These are phyloP conservation scores for Solenodon paradoxus DNA, from an alignment of 2,113 vertebrate species.

Conservation along the genomic window DNA sequence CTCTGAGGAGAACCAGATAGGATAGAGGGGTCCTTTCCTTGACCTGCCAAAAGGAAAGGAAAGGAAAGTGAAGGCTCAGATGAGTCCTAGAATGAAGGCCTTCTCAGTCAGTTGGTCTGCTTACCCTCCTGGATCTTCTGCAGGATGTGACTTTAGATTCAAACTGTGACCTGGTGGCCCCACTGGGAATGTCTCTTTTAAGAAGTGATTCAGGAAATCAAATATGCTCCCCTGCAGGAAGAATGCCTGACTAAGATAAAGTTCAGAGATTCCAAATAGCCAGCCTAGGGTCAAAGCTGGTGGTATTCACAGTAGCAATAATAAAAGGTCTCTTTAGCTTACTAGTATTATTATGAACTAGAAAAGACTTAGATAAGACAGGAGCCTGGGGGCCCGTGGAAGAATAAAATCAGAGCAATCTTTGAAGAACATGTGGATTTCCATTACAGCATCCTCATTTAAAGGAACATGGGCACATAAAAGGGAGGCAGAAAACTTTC, in stretches of 20 bases:
- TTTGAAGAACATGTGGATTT: background rate
- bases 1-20: background rate
- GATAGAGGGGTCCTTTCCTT: background rate
- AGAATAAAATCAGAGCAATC: background rate
- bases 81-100: background rate
- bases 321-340: background rate
- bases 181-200: slow-evolving; percentile 52
- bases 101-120: slow-evolving; percentile 53
- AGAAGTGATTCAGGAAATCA: slow-evolving; percentile 77
- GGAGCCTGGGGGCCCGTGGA: background rate
- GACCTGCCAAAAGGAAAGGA: background rate
- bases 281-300: slow-evolving; percentile 65
- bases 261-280: slow-evolving; percentile 55
- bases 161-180: background rate
- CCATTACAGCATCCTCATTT: background rate
- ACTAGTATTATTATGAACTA: background rate
- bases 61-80: background rate
- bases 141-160: slow-evolving; percentile 43
- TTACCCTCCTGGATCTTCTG: slow-evolving; percentile 61
- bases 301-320: background rate
- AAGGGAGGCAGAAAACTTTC: background rate
- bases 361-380: slow-evolving; percentile 17
- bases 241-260: slow-evolving; percentile 74
- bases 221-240: slow-evolving; percentile 75
- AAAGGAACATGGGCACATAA: background rate